Evolutionary conservation across 2,797 vertebrate genomes (phyloP).

Genomic region (Aselliscus stoliczkanus): DNA sequence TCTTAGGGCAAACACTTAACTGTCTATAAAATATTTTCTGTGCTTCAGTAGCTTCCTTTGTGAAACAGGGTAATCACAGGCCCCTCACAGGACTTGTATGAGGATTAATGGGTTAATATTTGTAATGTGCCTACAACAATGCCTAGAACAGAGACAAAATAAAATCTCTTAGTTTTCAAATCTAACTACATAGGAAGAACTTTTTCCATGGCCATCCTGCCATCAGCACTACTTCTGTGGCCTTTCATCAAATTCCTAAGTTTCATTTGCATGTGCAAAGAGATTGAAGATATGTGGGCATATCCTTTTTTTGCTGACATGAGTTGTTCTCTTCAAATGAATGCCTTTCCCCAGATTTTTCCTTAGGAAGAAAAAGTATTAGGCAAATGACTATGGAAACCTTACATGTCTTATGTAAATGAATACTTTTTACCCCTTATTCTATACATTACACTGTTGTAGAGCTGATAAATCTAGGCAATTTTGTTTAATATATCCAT

Average conservation of each 20-base stretch:
- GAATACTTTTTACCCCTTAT: not conserved
- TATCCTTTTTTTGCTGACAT: not conserved
- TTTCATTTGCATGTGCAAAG: not conserved
- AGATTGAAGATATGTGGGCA: not conserved
- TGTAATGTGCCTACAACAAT: not conserved
- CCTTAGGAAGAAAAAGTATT: not conserved
- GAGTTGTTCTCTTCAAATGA: not conserved
- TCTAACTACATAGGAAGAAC: not conserved
- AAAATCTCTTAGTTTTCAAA: not conserved
- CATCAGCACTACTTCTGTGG: not conserved
- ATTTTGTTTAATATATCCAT: not conserved
- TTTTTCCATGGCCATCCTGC: not conserved
- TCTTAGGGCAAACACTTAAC: not conserved
- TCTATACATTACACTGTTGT: not conserved
- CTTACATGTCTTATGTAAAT: not conserved
- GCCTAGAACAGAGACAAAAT: not conserved
- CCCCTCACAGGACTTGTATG: not conserved
- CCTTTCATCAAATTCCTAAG: not conserved
- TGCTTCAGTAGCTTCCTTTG: not conserved
- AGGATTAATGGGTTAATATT: not conserved
- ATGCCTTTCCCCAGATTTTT: not conserved
- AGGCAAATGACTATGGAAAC: not conserved
- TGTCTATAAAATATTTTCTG: not conserved
- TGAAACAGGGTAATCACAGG: not conserved
- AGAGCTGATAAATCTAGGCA: conserved; percentile 10